phyloP scores from a whole-genome alignment of 2,113 vertebrate species.

The Isurus oxyrinchus region DNA sequence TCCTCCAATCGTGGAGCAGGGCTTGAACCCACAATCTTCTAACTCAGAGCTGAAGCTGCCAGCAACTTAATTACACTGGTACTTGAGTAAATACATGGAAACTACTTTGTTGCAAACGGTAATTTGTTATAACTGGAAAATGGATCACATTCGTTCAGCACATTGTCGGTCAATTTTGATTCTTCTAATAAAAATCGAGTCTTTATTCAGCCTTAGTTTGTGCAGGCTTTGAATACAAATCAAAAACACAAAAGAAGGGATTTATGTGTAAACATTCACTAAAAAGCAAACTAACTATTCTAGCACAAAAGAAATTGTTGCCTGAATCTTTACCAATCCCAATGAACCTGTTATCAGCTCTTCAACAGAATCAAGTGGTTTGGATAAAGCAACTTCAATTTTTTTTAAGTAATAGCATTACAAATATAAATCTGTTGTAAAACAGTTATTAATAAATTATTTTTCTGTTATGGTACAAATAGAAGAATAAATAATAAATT shows the following conservation, averaged over 20 bases:
- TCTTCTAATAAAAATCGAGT: background rate
- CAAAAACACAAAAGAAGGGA: background rate
- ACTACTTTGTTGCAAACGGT: background rate
- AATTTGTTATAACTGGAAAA: background rate
- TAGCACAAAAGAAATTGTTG: background rate
- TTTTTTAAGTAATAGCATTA: background rate
- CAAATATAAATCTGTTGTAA: conserved; percentile 4
- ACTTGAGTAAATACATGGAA: background rate
- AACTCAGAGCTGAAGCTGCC: background rate
- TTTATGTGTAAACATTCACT: background rate
- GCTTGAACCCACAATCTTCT: background rate
- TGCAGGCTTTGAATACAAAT: background rate
- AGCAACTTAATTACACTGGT: background rate
- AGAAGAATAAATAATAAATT: background rate
- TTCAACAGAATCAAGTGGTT: background rate
- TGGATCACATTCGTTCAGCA: background rate
- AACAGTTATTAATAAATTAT: background rate
- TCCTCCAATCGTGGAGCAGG: background rate
- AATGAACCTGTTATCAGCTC: background rate
- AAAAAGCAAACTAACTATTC: background rate
- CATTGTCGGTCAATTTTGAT: background rate
- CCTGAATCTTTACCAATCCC: background rate
- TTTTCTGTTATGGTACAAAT: background rate
- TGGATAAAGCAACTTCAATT: background rate
- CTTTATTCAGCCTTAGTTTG: background rate